Evolutionary conservation across 2,797 vertebrate genomes (phyloP).

Genomic region (Cuculus canorus): DNA sequence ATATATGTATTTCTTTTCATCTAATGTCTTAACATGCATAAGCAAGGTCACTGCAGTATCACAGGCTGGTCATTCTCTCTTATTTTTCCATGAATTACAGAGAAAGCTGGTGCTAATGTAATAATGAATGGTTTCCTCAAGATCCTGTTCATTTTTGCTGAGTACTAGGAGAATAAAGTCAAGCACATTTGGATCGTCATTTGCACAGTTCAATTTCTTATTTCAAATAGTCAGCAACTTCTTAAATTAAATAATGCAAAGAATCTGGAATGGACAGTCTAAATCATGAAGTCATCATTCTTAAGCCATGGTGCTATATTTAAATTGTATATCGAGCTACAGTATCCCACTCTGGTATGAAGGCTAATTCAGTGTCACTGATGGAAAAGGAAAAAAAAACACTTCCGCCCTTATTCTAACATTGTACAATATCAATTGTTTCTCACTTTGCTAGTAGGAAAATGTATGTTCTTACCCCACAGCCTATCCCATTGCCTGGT

Average conservation of each 20-base stretch:
- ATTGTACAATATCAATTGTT: neutral
- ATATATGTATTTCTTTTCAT: constrained; percentile 20
- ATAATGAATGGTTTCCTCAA: neutral
- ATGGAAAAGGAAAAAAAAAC: neutral
- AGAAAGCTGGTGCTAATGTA: neutral
- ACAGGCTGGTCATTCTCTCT: neutral
- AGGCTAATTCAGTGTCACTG: neutral
- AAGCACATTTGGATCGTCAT: neutral
- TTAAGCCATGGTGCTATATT: neutral
- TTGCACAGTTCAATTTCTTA: neutral
- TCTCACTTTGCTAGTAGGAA: neutral
- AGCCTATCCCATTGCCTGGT: constrained; percentile 77
- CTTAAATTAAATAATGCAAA: constrained; percentile 52
- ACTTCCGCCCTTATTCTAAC: neutral
- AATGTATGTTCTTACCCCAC: constrained; percentile 81
- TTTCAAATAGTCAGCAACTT: constrained; percentile 9
- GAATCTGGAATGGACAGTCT: neutral
- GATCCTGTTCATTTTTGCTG: neutral
- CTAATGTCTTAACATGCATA: neutral
- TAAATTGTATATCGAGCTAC: neutral
- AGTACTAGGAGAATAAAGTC: neutral
- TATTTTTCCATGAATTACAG: neutral
- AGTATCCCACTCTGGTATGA: neutral
- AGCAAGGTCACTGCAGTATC: neutral
- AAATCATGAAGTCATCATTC: neutral